A percentile compares a stretch with the other conserved stretches of the same genome.
These are phyloP conservation scores for Ariolimax columbianus DNA, from an alignment of 2,888 invertebrate species.

Conservation along the genomic window DNA sequence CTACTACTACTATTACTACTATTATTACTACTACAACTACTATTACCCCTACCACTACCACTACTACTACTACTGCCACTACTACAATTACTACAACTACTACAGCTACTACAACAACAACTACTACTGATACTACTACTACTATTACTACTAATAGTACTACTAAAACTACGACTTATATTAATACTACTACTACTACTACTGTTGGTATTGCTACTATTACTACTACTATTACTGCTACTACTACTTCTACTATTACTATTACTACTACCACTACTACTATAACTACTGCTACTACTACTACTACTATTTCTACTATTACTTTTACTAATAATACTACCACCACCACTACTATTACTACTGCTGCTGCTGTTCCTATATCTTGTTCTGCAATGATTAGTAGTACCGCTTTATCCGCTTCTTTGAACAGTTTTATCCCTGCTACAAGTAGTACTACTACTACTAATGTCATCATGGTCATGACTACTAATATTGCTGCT, in stretches of 20 bases:
- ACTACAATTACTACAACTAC: slow-evolving; percentile 26
- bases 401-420: too few relatives aligned
- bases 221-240: background rate
- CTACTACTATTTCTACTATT: background rate
- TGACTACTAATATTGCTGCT: too few relatives aligned
- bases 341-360: background rate
- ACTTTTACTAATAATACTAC: background rate
- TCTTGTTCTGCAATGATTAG: background rate
- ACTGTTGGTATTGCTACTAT: slow-evolving; percentile 8
- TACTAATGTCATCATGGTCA: too few relatives aligned
- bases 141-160: slow-evolving; percentile 6
- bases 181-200: background rate
- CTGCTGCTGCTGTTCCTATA: slow-evolving; percentile 13
- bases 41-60: slow-evolving; percentile 16
- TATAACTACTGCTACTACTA: slow-evolving; percentile 1
- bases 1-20: background rate
- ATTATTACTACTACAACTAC: slow-evolving; percentile 11
- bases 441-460: too few relatives aligned
- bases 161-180: slow-evolving; percentile 5
- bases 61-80: background rate
- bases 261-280: background rate
- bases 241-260: background rate
- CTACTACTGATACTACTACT: slow-evolving; percentile 20
- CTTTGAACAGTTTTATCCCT: too few relatives aligned
- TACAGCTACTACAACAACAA: slow-evolving; percentile 10